These are phyloP conservation scores for Caenorhabditis brenneri DNA, from an alignment of 1,140 invertebrate genomes.

Conservation along the genomic window DNA sequence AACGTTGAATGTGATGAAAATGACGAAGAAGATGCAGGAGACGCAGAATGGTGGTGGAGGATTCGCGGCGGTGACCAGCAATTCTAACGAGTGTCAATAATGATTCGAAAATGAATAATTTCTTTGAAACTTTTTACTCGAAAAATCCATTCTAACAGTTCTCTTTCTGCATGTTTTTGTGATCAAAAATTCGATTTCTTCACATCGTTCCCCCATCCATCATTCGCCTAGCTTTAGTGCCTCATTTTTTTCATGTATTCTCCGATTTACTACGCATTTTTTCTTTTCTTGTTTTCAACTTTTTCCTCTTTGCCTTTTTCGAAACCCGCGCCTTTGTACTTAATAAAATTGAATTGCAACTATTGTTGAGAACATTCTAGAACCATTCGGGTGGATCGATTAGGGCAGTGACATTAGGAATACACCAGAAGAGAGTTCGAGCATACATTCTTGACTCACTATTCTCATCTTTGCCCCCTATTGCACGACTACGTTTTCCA, in stretches of 20 bases:
- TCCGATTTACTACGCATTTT: neutral
- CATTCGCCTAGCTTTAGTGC: neutral
- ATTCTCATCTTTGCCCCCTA: too few species aligned
- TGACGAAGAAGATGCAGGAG: slow-evolving; percentile 58
- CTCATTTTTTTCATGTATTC: too few species aligned
- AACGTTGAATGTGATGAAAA: slow-evolving; percentile 55
- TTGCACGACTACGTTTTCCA: too few species aligned
- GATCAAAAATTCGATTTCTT: too few species aligned
- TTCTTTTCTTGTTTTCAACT: too few species aligned
- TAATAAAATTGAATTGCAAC: neutral
- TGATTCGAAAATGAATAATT: neutral
- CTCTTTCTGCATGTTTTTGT: neutral
- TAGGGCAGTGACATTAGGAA: too few species aligned
- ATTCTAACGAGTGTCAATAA: slow-evolving; percentile 9
- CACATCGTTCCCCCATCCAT: too few species aligned
- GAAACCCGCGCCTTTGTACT: neutral
- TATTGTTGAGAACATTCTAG: too few species aligned
- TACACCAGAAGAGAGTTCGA: too few species aligned
- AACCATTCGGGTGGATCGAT: too few species aligned
- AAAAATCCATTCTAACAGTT: too few species aligned
- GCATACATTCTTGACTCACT: too few species aligned
- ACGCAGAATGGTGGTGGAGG: slow-evolving; percentile 47
- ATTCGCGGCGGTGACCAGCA: slow-evolving; percentile 17
- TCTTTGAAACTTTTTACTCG: neutral
- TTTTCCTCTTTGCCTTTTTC: neutral